Evolutionary conservation across 1,140 invertebrate genomes (phyloP).

Genomic region (Eriosoma lanigerum): DNA sequence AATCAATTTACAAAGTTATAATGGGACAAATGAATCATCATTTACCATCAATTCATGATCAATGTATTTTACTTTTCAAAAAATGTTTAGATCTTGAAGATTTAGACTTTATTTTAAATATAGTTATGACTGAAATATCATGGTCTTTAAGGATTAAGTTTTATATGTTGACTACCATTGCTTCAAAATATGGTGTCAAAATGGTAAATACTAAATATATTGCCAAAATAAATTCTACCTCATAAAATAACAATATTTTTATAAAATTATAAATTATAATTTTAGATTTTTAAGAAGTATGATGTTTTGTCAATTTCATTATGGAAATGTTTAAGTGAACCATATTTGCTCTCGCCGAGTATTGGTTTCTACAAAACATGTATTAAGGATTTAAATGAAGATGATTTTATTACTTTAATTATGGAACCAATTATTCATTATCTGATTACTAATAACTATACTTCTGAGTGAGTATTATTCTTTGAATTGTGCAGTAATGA

Average conservation of each 20-base stretch:
- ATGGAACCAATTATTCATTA: conserved; percentile 52
- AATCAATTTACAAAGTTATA: conserved; percentile 24
- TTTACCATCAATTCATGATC: conserved; percentile 42
- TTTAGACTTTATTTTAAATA: conserved; percentile 47
- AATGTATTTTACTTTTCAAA: conserved; percentile 31
- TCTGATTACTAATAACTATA: conserved; percentile 36
- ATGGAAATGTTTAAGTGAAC: conserved; percentile 52
- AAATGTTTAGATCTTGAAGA: conserved; percentile 41
- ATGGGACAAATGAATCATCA: conserved; percentile 33
- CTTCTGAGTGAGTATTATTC: conserved; percentile 40
- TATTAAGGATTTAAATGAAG: conserved; percentile 51
- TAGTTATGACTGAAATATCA: conserved; percentile 52
- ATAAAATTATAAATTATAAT: not conserved
- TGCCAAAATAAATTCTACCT: not conserved
- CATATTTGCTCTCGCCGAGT: conserved; percentile 54
- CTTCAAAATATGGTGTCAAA: conserved; percentile 39
- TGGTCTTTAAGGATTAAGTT: conserved; percentile 41
- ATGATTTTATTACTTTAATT: conserved; percentile 53
- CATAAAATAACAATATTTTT: not conserved
- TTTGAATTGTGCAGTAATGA: not conserved
- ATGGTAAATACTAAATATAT: conserved; percentile 5
- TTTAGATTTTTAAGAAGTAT: conserved; percentile 41
- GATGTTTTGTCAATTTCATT: conserved; percentile 32
- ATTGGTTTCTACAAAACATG: conserved; percentile 53
- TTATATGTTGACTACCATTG: conserved; percentile 35